Percentiles rank a stretch among this genome's conserved stretches.
These are phyloP conservation scores for Archocentrus centrarchus DNA, from an alignment of 2,113 vertebrate species.

Conservation along the genomic window DNA sequence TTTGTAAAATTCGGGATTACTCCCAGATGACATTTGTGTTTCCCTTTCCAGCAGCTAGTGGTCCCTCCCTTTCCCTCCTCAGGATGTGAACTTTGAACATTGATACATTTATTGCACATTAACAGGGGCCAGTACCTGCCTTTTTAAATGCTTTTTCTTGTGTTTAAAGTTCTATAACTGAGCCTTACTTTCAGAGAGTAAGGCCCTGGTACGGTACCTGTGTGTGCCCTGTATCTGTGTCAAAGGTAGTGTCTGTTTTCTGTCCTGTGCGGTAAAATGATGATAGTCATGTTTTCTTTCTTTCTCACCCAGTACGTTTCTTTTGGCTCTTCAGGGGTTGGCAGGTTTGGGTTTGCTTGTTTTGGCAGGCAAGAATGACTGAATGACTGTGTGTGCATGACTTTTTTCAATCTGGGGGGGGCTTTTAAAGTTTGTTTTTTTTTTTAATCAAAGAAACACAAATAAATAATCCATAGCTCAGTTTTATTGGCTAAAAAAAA, in stretches of 20 bases:
- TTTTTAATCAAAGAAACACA: background rate
- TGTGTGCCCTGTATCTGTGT: background rate
- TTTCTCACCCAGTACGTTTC: conserved; percentile 19
- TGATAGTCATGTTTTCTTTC: conserved; percentile 3
- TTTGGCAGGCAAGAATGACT: conserved; percentile 47
- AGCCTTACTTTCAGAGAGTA: background rate
- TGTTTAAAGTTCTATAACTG: background rate
- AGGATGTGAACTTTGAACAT: conserved; percentile 53
- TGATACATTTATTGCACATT: conserved; percentile 2
- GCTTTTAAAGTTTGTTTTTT: too few species aligned
- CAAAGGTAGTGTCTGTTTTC: conserved; percentile 15
- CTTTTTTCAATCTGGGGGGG: conserved; percentile 20
- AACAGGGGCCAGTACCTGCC: background rate
- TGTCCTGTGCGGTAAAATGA: background rate
- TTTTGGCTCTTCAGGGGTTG: conserved; percentile 34
- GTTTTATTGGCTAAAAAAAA: conserved; percentile 11
- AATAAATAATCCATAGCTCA: background rate
- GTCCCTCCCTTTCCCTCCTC: conserved; percentile 56
- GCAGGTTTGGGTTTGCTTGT: conserved; percentile 36
- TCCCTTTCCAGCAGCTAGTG: conserved; percentile 26
- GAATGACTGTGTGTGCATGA: background rate
- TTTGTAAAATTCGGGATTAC: conserved; percentile 29
- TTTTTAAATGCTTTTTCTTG: background rate
- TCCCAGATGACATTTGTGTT: conserved; percentile 43
- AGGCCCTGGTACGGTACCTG: background rate